Percentiles rank a stretch among this genome's conserved stretches.
These are phyloP conservation scores for Mionectes macconnelli DNA, from an alignment of 2,113 vertebrate genomes.

Conservation along the genomic window DNA sequence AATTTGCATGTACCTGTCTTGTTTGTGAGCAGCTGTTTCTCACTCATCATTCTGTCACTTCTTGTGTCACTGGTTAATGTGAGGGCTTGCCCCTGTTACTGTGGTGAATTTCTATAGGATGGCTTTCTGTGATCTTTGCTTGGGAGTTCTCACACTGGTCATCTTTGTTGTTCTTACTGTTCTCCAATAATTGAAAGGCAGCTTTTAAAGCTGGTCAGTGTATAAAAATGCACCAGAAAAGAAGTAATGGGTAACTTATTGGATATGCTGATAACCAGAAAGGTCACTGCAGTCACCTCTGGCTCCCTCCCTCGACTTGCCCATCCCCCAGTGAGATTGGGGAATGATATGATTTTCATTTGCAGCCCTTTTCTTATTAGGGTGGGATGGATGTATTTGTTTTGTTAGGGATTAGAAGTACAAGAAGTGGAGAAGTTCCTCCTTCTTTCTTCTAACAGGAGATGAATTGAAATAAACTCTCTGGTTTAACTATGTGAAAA, in stretches of 20 bases:
- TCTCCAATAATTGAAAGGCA: neutral
- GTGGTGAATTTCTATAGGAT: neutral
- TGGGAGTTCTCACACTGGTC: neutral
- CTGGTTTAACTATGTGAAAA: neutral
- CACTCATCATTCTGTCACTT: neutral
- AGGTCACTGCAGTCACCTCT: neutral
- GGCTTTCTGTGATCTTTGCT: neutral
- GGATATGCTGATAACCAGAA: neutral
- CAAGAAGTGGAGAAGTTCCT: neutral
- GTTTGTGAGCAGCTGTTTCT: neutral
- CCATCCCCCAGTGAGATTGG: neutral
- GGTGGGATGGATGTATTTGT: neutral
- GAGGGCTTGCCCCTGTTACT: neutral
- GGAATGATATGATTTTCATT: neutral
- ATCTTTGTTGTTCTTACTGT: neutral
- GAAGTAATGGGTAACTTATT: neutral
- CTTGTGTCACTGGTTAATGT: fast-evolving
- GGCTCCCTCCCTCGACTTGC: neutral
- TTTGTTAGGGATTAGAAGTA: neutral
- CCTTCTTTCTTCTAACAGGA: neutral
- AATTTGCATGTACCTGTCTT: neutral
- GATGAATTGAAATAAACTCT: neutral
- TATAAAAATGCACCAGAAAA: neutral
- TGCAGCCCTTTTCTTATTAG: neutral
- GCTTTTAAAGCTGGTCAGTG: neutral